These are phyloP conservation scores for Streptopelia turtur DNA, from an alignment of 2,797 vertebrate genomes.

Conservation along the genomic window DNA sequence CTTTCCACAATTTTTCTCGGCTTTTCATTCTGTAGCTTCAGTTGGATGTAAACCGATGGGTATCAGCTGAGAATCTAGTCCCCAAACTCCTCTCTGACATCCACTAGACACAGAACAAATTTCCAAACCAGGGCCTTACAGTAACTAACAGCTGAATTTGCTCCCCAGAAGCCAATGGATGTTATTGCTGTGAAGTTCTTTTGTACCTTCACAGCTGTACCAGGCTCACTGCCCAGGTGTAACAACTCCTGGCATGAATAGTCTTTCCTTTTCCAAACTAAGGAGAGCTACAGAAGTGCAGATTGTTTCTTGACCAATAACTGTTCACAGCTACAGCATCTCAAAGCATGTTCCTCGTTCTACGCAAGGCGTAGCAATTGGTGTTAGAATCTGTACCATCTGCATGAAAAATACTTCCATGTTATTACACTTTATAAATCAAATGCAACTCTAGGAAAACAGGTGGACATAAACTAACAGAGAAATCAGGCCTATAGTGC, in stretches of 20 bases:
- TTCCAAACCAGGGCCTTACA: background rate
- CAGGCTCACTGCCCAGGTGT: background rate
- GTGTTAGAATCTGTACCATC: background rate
- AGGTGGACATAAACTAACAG: slow-evolving; percentile 29
- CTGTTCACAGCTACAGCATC: background rate
- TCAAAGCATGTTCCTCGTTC: background rate
- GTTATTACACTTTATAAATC: slow-evolving; percentile 34
- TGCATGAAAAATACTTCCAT: background rate
- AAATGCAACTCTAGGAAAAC: slow-evolving; percentile 17
- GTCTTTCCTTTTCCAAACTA: background rate
- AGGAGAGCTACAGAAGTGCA: background rate
- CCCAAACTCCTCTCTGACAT: background rate
- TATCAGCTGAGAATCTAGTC: background rate
- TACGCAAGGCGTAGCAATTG: background rate
- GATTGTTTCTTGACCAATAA: background rate
- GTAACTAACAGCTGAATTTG: background rate
- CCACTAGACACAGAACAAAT: background rate
- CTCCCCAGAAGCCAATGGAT: background rate
- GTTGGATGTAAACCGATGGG: background rate
- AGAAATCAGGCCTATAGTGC: slow-evolving; percentile 13
- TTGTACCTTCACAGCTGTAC: background rate
- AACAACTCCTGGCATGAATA: background rate
- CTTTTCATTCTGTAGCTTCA: background rate
- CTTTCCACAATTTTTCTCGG: background rate
- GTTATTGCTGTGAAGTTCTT: background rate